Base-by-base conservation (phyloP, 2,113 vertebrate species). In the Lophius piscatorius region DNA sequence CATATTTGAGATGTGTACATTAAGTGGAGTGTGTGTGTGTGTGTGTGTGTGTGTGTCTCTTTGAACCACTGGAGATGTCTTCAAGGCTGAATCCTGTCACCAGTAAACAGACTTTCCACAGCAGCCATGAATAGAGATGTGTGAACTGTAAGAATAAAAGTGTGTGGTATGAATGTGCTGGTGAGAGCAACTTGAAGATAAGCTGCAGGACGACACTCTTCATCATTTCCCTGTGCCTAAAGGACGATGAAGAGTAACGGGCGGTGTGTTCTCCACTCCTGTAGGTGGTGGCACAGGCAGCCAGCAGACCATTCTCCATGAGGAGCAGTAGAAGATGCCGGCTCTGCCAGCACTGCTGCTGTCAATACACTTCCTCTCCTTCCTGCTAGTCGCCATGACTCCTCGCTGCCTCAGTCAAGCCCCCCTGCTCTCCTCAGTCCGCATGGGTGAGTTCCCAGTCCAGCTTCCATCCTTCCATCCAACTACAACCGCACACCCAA, bases 251-350 rank as follows among this genome's bases (percentile, higher is more conserved):
- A 28, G 34, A n/a, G 6, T 79, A 60, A 76, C 20, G 3, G 31
- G 29, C 38, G 1, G 3, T 65, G 9, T 65, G 35, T 76, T 46
- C 39, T 89, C 63, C 75, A 1, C 23, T 83, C 64, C 78, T 87
- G 39, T 87, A 97, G 95, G 95, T 94, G 94, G 93, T 89, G 82
- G 91, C 90, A 92, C 83, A 93, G 93, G 95, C 92, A 94, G 91
- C 92, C 94, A 93, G 91, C 93, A 94, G 93, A 94, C 91, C 93
- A 60, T 90, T 96, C 94, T 94, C 95, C 94, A 97, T 97, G 95
- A 95, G 95, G 94, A 97, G 94, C 92, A 92, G 93, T 95, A 92
- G 94, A 97, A 97, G 94, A 97, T 97, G 95, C 95, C 94, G 92
- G 92, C 94, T 93, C 93, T 94, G 94, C 94, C 94, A 93, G 92